Evolutionary conservation across 2,113 vertebrate genomes (phyloP).

Genomic region (Caretta caretta): DNA sequence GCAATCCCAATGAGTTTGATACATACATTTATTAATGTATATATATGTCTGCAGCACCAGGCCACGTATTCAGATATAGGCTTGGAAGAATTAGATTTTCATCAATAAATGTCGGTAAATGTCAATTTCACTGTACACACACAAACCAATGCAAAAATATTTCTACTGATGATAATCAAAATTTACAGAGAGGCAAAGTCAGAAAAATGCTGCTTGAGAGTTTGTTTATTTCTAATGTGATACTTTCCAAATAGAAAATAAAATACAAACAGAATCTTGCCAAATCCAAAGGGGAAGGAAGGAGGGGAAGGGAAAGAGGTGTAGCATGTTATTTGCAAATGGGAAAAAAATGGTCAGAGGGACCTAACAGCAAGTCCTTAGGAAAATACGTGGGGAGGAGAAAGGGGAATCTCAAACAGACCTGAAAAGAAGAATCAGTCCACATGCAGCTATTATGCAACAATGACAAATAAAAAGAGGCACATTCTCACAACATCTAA

Average conservation of each 20-base stretch:
- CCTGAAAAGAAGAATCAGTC: neutral
- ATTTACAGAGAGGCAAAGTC: neutral
- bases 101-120: neutral
- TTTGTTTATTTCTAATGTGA: conserved; percentile 42
- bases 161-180: neutral
- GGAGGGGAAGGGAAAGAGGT: neutral
- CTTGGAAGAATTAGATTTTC: neutral
- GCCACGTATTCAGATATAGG: too few relatives aligned
- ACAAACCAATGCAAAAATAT: neutral
- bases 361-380: neutral
- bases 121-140: neutral
- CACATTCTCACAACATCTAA: neutral
- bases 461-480: neutral
- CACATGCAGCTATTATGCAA: neutral
- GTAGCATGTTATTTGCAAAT: neutral
- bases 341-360: neutral
- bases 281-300: neutral
- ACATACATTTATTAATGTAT: accelerated
- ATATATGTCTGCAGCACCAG: accelerated
- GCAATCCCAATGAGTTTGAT: neutral
- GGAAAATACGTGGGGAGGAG: neutral
- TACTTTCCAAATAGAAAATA: conserved; percentile 11
- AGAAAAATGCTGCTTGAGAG: neutral
- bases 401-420: neutral
- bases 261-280: conserved; percentile 23